Evolutionary conservation across 1,140 invertebrate species (phyloP), one percentile per base, ranked within the genome.

Genomic region (Galendromus occidentalis): DNA sequence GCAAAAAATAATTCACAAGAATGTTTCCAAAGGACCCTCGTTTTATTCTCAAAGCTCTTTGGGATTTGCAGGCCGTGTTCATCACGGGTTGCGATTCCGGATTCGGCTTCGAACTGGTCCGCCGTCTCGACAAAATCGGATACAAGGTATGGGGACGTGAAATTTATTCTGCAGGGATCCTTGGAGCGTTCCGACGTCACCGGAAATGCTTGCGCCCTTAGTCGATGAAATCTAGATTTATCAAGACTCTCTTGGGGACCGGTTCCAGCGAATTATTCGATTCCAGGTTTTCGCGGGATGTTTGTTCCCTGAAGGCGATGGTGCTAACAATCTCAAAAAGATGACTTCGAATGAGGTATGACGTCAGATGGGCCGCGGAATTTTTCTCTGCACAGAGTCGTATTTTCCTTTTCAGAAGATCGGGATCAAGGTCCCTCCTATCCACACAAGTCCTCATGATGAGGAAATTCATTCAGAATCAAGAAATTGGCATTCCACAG

Each of bases 201-300:
- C 9, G 4, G 33, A 39, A 39, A 39, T 39, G 4, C 33, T 39
- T 6, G 9, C 33, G 4, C 4, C 4, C 33, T 39, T 39, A 39
- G 33, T 9, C 33, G 9, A 39, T 4, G 9, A 39, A 39, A 39
- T 39, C 33, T 9, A 39, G 33, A 39, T 39, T 39, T 39, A 4
- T 39, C n/a, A n/a, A n/a, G 33, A 39, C 33, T 6, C 9, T 4
- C 4, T 4, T 6, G 33, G 9, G 9, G 9, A 39, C 33, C 33
- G 33, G 33, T 39, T 39, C 4, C 9, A n/a, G 33, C 33, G 33
- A 39, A 39, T 39, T 39, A 4, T 39, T 9, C 9, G 9, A 4
- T 59, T 59, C 25, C 71, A 73, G 30, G 78, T 79, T 0, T 79
- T 79, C 71, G 79, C 79, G 41, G 79, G 78, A 0, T 81, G 79